These are phyloP conservation scores for Bombus ignitus DNA, from an alignment of 1,140 invertebrate genomes.

Conservation along the genomic window DNA sequence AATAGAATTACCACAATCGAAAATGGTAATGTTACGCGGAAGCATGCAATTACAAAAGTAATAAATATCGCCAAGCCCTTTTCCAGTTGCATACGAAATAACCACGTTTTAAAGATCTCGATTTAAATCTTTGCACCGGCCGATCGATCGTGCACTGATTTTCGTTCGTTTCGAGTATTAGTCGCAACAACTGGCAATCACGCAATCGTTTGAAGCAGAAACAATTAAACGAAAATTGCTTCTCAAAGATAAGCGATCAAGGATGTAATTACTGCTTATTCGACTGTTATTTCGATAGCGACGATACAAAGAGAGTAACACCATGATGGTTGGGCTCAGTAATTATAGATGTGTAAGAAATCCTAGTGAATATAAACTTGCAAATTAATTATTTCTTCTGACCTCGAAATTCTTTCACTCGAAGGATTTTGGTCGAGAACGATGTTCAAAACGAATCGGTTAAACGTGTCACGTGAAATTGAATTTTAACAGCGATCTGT, in stretches of 20 bases:
- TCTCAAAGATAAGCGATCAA: conserved; percentile 28
- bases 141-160: conserved; percentile 3
- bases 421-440: background rate
- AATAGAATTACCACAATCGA: background rate
- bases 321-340: background rate
- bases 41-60: background rate
- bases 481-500: too few relatives aligned
- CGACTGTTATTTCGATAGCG: conserved; percentile 30
- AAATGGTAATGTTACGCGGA: background rate
- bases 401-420: background rate
- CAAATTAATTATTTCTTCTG: background rate
- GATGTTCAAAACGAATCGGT: too few relatives aligned
- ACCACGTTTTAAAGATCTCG: background rate
- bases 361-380: background rate
- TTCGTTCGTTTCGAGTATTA: conserved; percentile 26
- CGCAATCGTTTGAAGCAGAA: conserved; percentile 24
- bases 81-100: background rate
- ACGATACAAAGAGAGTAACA: background rate
- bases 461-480: too few relatives aligned
- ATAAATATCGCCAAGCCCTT: background rate
- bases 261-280: conserved; percentile 28
- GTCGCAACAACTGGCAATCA: conserved; percentile 22
- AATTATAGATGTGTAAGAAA: background rate
- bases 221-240: conserved; percentile 29
- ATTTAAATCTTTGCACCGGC: background rate